A percentile compares a stretch with the other conserved stretches of the same genome.
These are phyloP conservation scores for Mesitornis unicolor DNA, from an alignment of 2,113 vertebrate genomes.

Conservation along the genomic window DNA sequence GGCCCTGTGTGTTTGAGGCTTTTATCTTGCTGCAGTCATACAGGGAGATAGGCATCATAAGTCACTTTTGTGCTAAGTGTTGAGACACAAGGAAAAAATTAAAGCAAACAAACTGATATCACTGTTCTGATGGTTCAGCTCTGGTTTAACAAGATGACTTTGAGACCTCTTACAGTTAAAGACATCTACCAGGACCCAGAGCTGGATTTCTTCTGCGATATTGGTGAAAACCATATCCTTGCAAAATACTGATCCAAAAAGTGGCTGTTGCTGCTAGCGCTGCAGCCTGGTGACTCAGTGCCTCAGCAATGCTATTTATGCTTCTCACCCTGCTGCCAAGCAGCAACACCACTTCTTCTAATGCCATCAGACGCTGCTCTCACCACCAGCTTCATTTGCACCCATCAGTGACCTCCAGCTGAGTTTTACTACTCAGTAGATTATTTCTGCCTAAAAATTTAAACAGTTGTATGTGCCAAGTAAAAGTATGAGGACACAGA, in stretches of 20 bases:
- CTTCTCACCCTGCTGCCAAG: not conserved
- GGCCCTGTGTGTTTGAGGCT: not conserved
- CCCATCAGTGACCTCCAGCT: not conserved
- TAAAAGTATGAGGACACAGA: not conserved
- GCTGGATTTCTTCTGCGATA: not conserved
- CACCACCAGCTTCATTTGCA: not conserved
- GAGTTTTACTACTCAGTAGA: not conserved
- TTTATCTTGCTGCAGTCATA: not conserved
- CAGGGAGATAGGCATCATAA: fast-evolving
- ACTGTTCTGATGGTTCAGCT: not conserved
- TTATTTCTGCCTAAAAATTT: not conserved
- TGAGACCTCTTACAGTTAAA: not conserved
- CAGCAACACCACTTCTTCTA: fast-evolving
- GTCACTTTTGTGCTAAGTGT: not conserved
- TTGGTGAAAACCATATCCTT: not conserved
- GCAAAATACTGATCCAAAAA: fast-evolving
- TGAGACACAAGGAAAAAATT: not conserved
- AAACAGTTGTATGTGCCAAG: not conserved
- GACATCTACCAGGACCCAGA: not conserved
- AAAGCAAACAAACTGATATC: not conserved
- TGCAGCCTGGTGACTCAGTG: not conserved
- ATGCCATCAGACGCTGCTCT: fast-evolving
- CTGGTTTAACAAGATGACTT: not conserved
- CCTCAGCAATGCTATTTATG: not conserved
- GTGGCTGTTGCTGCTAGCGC: not conserved